Evolutionary conservation across 2,113 vertebrate genomes (phyloP).

Genomic region (Notarius lentiginosus): DNA sequence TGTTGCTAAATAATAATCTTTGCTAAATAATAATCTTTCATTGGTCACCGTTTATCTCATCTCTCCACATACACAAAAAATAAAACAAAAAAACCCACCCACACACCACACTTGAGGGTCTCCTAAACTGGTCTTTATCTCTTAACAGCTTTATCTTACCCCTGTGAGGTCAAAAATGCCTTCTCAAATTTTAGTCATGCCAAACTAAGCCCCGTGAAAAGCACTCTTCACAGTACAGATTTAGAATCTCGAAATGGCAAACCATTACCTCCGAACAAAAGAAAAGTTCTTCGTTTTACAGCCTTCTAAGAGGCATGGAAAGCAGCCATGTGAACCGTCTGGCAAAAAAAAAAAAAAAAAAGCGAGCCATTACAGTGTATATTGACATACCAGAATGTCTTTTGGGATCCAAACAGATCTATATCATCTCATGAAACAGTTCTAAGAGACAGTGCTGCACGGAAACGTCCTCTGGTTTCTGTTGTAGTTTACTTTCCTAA

Average conservation of each 20-base stretch:
- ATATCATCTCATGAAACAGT: slow-evolving; percentile 28
- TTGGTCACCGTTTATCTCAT: neutral
- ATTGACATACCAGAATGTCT: slow-evolving; percentile 35
- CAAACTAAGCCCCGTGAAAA: slow-evolving; percentile 63
- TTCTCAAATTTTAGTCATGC: slow-evolving; percentile 58
- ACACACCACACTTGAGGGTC: slow-evolving; percentile 20
- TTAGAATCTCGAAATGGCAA: slow-evolving; percentile 29
- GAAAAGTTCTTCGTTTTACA: slow-evolving; percentile 17
- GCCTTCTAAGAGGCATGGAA: slow-evolving; percentile 8
- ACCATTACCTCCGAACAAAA: slow-evolving; percentile 20
- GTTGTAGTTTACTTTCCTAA: slow-evolving; percentile 27
- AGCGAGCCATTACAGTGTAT: slow-evolving; percentile 9
- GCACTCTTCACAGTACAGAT: slow-evolving; percentile 41
- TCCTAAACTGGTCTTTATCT: slow-evolving; percentile 28
- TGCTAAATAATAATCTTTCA: neutral
- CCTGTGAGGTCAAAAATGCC: slow-evolving; percentile 56
- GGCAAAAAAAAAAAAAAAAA: neutral
- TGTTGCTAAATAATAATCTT: too few relatives aligned
- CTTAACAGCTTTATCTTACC: slow-evolving; percentile 42
- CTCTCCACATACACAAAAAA: neutral
- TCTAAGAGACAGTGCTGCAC: slow-evolving; percentile 13
- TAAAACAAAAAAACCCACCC: neutral
- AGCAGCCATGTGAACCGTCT: neutral
- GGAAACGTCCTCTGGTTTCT: slow-evolving; percentile 20
- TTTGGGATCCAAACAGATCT: slow-evolving; percentile 35